A percentile compares a stretch with the other conserved stretches of the same genome.
Evolutionary conservation across 64 coral and sea anemone species (phyloP).

Genomic region (Montipora sp.): DNA sequence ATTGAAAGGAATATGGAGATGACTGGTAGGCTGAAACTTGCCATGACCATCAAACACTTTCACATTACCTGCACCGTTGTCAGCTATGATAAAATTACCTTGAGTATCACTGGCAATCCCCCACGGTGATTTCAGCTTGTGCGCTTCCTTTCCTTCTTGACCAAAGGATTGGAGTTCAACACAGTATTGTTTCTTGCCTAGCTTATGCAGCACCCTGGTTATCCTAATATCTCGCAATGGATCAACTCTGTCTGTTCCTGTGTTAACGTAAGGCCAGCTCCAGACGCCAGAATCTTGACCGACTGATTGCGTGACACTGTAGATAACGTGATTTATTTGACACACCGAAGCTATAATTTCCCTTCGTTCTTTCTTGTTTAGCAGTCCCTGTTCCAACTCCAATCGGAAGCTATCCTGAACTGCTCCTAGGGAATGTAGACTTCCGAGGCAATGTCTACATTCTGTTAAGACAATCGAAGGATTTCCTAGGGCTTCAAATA

Average conservation of each 20-base stretch:
- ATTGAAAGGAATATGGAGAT: not conserved
- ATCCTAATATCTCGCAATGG: constrained; percentile 20
- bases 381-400: not conserved
- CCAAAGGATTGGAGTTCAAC: constrained; percentile 24
- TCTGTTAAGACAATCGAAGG: not conserved
- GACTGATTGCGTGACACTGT: not conserved
- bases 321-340: constrained; percentile 23
- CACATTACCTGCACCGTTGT: not conserved
- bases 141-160: not conserved
- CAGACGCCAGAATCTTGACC: not conserved
- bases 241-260: not conserved
- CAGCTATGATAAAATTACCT: constrained; percentile 12
- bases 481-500: not conserved
- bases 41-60: constrained; percentile 51
- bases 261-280: not conserved
- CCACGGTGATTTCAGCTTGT: not conserved
- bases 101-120: not conserved
- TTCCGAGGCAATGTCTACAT: constrained; percentile 14
- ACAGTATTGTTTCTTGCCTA: not conserved
- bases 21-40: not conserved
- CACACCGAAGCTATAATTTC: not conserved
- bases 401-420: not conserved
- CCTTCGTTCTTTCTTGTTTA: not conserved
- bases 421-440: constrained; percentile 10
- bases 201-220: not conserved